phyloP scores from a whole-genome alignment of 2,113 vertebrate genomes.

The Aythya baeri region DNA sequence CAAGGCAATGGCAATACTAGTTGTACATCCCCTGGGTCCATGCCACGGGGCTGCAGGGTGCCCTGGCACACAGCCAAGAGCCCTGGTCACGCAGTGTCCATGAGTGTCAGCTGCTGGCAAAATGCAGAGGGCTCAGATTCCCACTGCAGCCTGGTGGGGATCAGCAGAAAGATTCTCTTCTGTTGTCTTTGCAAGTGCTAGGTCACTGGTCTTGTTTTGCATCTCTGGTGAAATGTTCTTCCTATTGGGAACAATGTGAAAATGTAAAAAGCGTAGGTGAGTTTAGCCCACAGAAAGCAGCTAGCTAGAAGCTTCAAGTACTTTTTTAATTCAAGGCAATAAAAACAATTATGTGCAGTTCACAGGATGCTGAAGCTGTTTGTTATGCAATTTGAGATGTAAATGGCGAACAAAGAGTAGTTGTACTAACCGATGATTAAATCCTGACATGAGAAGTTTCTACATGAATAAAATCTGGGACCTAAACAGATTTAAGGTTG shows the following conservation, averaged over 20 bases:
- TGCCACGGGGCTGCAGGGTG: neutral
- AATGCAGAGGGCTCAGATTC: rapidly evolving
- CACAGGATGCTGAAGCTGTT: neutral
- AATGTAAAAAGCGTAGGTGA: neutral
- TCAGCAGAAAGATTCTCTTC: neutral
- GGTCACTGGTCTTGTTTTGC: neutral
- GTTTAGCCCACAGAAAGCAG: neutral
- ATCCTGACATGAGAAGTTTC: slow-evolving; percentile 16
- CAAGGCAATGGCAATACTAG: rapidly evolving
- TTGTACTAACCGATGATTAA: neutral
- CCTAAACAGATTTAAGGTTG: neutral
- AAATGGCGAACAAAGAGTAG: neutral
- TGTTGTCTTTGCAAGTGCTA: neutral
- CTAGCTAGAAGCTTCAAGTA: neutral
- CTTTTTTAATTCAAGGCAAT: neutral
- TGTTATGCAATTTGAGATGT: neutral
- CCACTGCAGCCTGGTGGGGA: neutral
- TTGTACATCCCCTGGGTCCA: rapidly evolving
- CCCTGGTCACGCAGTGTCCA: too few species aligned
- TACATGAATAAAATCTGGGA: neutral
- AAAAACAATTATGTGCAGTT: neutral
- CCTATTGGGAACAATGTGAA: neutral
- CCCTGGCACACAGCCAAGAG: too few species aligned
- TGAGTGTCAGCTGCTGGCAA: rapidly evolving
- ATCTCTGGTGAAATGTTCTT: neutral